Evolutionary conservation across 2,888 invertebrate species (phyloP).

Genomic region (Stegophylla sp.): DNA sequence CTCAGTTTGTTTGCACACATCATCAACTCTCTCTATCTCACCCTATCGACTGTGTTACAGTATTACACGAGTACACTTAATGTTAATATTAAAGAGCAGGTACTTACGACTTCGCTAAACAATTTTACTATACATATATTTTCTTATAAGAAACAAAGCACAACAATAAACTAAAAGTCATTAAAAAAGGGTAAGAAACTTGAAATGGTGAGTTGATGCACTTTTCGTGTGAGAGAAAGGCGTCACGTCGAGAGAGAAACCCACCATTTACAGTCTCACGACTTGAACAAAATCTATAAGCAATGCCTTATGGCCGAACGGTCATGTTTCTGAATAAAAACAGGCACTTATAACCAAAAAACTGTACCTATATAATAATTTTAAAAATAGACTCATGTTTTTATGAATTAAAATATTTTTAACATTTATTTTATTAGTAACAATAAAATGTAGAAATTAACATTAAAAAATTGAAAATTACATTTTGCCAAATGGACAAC

Average conservation of each 20-base stretch:
- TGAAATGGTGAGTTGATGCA: constrained; percentile 38
- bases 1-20: constrained; percentile 37
- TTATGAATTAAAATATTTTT: too few relatives aligned
- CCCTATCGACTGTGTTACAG: constrained; percentile 2
- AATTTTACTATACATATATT: constrained; percentile 19
- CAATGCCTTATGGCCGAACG: too few relatives aligned
- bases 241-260: not conserved
- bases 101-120: constrained; percentile 31
- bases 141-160: constrained; percentile 29
- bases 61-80: not conserved
- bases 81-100: constrained; percentile 46
- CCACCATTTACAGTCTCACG: not conserved
- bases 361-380: too few relatives aligned
- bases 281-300: constrained; percentile 11
- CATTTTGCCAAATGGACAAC: too few relatives aligned
- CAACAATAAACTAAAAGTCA: constrained; percentile 30
- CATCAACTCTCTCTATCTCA: constrained; percentile 5
- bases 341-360: too few relatives aligned
- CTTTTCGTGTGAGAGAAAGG: constrained; percentile 1
- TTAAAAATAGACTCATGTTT: too few relatives aligned
- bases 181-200: constrained; percentile 46
- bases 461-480: too few relatives aligned
- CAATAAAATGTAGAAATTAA: too few relatives aligned
- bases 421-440: too few relatives aligned
- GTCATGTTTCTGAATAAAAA: too few relatives aligned